phyloP scores from a whole-genome alignment of 2,113 vertebrate genomes.

The Gymnogyps californianus region DNA sequence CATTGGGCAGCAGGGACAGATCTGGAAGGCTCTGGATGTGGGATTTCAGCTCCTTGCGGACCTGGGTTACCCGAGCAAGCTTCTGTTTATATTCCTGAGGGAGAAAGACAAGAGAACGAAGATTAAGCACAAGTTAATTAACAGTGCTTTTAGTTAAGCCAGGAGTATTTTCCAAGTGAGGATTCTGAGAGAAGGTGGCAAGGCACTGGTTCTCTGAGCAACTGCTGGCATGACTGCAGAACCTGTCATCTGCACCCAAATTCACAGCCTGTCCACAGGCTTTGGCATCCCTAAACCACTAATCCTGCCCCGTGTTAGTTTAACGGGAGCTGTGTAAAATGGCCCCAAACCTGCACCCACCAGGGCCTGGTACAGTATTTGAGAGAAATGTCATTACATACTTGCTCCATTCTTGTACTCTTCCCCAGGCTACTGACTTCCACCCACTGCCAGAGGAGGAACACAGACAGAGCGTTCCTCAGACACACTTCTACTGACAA shows the following conservation, averaged over 20 bases:
- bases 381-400: background rate
- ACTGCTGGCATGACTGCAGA: background rate
- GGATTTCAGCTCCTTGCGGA: conserved; percentile 97
- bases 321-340: background rate
- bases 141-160: background rate
- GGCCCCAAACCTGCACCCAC: background rate
- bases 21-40: conserved; percentile 99
- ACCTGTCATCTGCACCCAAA: background rate
- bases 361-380: background rate
- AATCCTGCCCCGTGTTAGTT: background rate
- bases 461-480: background rate
- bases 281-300: background rate
- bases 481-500: background rate
- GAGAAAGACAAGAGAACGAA: background rate
- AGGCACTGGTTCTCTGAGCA: background rate
- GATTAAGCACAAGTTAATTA: background rate
- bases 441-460: background rate
- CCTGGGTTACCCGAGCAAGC: conserved; percentile 93
- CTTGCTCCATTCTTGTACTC: background rate
- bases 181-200: background rate
- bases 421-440: background rate
- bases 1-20: conserved; percentile 92
- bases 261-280: background rate
- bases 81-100: conserved; percentile 97
- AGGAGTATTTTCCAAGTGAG: background rate